A percentile compares a stretch with the other conserved stretches of the same genome.
These are phyloP conservation scores for Monochamus saltuarius DNA, from an alignment of 1,140 invertebrate genomes.

Conservation along the genomic window DNA sequence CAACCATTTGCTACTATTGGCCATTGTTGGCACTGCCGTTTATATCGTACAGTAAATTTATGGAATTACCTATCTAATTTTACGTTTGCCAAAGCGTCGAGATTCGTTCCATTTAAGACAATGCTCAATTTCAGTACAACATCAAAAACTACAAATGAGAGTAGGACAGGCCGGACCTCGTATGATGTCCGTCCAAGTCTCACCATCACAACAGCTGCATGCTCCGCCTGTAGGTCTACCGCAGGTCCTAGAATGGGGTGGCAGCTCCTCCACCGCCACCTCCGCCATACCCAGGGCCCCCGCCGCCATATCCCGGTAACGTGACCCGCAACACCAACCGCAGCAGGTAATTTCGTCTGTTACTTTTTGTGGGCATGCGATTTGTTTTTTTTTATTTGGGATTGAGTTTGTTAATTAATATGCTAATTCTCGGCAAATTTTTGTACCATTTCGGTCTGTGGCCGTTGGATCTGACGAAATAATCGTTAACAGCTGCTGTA, in stretches of 20 bases:
- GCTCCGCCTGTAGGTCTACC: slow-evolving; percentile 41
- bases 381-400: neutral
- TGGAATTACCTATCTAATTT: no score
- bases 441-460: neutral
- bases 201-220: slow-evolving; percentile 43
- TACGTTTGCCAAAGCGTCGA: no score
- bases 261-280: slow-evolving; percentile 59
- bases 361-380: neutral
- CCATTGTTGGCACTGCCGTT: no score
- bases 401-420: slow-evolving; percentile 6
- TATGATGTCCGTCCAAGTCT: slow-evolving; percentile 32
- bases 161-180: slow-evolving; percentile 36
- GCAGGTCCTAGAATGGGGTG: slow-evolving; percentile 32
- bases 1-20: no score
- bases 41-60: no score
- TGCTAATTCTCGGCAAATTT: no score
- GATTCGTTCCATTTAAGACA: neutral
- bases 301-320: slow-evolving; percentile 67
- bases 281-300: slow-evolving; percentile 63
- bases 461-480: no score
- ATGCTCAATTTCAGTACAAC: slow-evolving; percentile 44
- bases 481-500: no score
- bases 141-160: slow-evolving; percentile 50
- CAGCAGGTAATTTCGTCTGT: slow-evolving; percentile 26
- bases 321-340: slow-evolving; percentile 45